Evolutionary conservation across 2,797 vertebrate genomes (phyloP).

Genomic region (Typhlichthys eigenmanni): DNA sequence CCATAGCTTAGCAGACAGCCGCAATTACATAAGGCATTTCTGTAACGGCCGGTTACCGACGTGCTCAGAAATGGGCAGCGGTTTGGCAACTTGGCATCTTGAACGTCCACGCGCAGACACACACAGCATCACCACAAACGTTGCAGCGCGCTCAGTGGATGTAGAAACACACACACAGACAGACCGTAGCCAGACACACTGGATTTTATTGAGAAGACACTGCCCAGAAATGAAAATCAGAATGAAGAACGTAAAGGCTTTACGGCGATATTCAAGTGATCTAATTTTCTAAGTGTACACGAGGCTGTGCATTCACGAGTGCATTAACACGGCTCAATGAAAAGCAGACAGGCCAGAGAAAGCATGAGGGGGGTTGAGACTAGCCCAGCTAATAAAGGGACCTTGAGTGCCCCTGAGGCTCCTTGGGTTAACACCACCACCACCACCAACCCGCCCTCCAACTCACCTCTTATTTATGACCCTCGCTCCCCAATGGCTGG

Average conservation of each 20-base stretch:
- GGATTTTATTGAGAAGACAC: not conserved
- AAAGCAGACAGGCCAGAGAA: slow-evolving; percentile 29
- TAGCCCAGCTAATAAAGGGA: slow-evolving; percentile 62
- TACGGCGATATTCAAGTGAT: not conserved
- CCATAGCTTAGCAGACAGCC: slow-evolving; percentile 20
- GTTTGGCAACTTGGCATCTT: slow-evolving; percentile 41
- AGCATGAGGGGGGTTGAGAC: slow-evolving; percentile 42
- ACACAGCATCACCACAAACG: not conserved
- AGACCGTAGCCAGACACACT: not conserved
- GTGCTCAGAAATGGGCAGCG: slow-evolving; percentile 47
- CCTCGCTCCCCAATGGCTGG: slow-evolving; percentile 49
- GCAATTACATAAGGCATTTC: slow-evolving; percentile 57
- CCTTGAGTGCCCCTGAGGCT: slow-evolving; percentile 61
- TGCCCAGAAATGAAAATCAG: not conserved
- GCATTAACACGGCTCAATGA: slow-evolving; percentile 33
- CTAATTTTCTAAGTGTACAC: not conserved
- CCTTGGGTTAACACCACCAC: slow-evolving; percentile 41
- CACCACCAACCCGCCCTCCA: slow-evolving; percentile 40
- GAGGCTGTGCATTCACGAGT: not conserved
- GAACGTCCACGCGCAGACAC: not conserved
- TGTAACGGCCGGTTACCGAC: slow-evolving; percentile 46
- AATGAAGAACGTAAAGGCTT: not conserved
- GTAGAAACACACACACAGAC: slow-evolving; percentile 7
- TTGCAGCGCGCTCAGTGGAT: not conserved
- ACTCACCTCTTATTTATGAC: slow-evolving; percentile 58